These are phyloP conservation scores for Protobothrops flavoviridis DNA, from an alignment of 2,113 vertebrate genomes.

Conservation along the genomic window DNA sequence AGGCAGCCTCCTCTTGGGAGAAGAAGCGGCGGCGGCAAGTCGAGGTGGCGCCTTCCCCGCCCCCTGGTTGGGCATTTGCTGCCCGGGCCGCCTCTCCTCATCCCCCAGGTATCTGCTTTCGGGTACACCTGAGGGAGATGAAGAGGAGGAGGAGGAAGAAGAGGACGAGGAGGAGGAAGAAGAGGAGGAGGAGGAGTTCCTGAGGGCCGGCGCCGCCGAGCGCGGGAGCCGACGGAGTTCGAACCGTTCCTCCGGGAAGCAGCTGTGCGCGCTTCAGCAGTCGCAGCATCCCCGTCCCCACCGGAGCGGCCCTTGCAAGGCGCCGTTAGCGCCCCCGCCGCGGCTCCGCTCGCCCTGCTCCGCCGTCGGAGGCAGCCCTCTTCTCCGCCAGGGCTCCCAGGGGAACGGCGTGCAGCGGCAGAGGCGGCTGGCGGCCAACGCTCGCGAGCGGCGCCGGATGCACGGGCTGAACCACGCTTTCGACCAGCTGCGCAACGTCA, in stretches of 20 bases:
- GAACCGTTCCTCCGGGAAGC: slow-evolving; percentile 53
- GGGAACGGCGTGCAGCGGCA: slow-evolving; percentile 83
- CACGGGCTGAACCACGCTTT: slow-evolving; percentile 96
- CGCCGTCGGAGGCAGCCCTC: slow-evolving; percentile 44
- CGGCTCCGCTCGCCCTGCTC: not conserved
- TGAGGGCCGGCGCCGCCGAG: not conserved
- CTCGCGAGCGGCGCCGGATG: slow-evolving; percentile 90
- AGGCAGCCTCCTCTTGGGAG: slow-evolving; percentile 28
- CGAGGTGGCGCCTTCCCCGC: slow-evolving; percentile 28
- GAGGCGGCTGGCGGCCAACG: slow-evolving; percentile 88
- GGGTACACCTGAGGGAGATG: slow-evolving; percentile 6
- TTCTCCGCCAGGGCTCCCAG: slow-evolving; percentile 34
- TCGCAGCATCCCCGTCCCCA: not conserved
- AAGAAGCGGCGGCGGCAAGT: not conserved
- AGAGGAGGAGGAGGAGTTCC: not conserved
- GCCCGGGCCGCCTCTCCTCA: slow-evolving; percentile 30
- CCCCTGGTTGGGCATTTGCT: slow-evolving; percentile 42
- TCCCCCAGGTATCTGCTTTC: slow-evolving; percentile 40
- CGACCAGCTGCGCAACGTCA: slow-evolving; percentile 93
- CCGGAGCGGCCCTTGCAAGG: slow-evolving; percentile 49
- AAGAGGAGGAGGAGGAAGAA: not conserved
- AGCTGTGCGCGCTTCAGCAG: slow-evolving; percentile 73
- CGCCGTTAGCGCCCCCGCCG: not conserved
- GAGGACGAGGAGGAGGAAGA: not conserved
- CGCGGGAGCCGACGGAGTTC: not conserved